phyloP scores from a whole-genome alignment of 2,113 vertebrate genomes.

The Raja brachyura region DNA sequence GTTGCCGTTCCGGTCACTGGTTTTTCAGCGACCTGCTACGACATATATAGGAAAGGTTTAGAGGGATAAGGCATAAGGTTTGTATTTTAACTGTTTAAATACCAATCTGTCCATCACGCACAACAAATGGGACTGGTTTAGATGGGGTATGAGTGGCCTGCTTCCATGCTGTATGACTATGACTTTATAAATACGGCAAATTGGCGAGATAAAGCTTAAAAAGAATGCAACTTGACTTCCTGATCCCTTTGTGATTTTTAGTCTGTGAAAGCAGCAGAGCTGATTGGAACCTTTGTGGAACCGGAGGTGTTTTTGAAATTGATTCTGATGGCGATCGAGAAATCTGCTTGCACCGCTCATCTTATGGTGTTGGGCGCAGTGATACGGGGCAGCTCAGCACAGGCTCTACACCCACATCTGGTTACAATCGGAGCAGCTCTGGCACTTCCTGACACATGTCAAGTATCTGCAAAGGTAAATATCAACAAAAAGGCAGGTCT shows the following conservation, averaged over 20 bases:
- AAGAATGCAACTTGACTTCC: background rate
- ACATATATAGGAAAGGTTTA: too few relatives aligned
- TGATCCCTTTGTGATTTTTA: conserved; percentile 17
- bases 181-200: too few relatives aligned
- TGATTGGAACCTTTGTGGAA: conserved; percentile 77
- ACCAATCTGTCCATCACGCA: too few relatives aligned
- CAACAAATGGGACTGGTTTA: too few relatives aligned
- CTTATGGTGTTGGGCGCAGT: conserved; percentile 71
- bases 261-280: conserved; percentile 62
- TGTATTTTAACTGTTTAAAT: too few relatives aligned
- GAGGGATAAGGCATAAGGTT: too few relatives aligned
- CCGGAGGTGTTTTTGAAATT: conserved; percentile 77
- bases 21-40: too few relatives aligned
- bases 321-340: conserved; percentile 59
- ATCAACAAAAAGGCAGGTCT: background rate
- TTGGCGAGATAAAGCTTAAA: too few relatives aligned
- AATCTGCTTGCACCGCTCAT: conserved; percentile 57
- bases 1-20: too few relatives aligned
- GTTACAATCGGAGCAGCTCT: conserved; percentile 55
- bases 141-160: too few relatives aligned
- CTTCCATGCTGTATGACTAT: too few relatives aligned
- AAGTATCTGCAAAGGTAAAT: conserved; percentile 73
- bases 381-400: conserved; percentile 65
- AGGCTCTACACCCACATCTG: conserved; percentile 66
- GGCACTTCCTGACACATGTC: conserved; percentile 61